These are phyloP conservation scores for Sphinx pinastri DNA, from an alignment of 2,888 invertebrate species.

Conservation along the genomic window DNA sequence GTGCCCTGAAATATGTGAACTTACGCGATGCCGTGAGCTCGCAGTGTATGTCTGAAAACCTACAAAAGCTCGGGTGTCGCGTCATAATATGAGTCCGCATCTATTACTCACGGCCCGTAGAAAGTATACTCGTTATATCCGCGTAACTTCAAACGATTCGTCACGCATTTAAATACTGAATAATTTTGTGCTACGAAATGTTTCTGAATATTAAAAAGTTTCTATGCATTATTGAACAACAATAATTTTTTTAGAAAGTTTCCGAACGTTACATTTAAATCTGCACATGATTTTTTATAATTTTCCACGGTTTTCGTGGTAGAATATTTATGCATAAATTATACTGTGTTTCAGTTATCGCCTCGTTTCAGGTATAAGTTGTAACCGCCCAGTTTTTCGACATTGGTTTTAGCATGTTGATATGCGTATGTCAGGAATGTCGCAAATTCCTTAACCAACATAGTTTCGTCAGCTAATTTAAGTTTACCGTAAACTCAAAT, in stretches of 20 bases:
- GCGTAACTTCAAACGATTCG: conserved; percentile 56
- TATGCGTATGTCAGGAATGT: conserved; percentile 13
- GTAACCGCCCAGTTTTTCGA: background rate
- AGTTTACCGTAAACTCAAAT: conserved; percentile 75
- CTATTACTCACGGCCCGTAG: conserved; percentile 69
- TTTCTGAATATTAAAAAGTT: conserved; percentile 25
- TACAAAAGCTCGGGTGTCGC: conserved; percentile 62
- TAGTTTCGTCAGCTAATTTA: conserved; percentile 73
- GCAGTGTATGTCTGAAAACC: conserved; percentile 66
- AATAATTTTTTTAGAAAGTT: conserved; percentile 20
- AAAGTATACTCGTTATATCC: conserved; percentile 60
- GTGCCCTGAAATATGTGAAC: background rate
- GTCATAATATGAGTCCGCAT: conserved; percentile 51
- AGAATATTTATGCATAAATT: conserved; percentile 11
- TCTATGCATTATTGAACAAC: conserved; percentile 19
- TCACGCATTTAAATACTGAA: conserved; percentile 51
- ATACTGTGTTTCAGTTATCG: background rate
- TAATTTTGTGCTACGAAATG: conserved; percentile 30
- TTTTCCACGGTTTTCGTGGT: conserved; percentile 17
- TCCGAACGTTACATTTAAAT: conserved; percentile 20
- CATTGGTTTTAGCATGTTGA: background rate
- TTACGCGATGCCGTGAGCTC: conserved; percentile 33
- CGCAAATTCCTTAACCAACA: conserved; percentile 50
- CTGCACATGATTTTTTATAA: conserved; percentile 3
- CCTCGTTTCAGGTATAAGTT: background rate